Conservation (phyloP, 2,113 vertebrate species). For the Macaca mulatta region DNA sequence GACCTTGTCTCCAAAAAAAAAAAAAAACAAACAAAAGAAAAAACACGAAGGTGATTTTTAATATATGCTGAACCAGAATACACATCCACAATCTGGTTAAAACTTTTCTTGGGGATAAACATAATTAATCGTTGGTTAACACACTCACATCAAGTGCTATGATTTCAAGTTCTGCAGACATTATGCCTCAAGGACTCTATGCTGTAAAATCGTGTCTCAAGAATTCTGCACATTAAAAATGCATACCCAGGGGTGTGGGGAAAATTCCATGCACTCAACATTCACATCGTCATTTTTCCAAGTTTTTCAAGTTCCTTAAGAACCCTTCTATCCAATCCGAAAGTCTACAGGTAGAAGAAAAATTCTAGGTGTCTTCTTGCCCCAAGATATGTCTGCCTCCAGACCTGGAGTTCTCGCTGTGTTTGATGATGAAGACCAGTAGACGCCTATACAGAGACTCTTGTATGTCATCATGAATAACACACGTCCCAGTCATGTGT, state of each 20-base stretch:
- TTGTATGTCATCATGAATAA: background rate
- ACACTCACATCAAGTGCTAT: no score
- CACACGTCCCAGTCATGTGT: background rate
- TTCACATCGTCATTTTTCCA: background rate
- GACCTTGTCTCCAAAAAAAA: no score
- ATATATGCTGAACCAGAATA: no score
- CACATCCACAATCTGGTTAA: no score
- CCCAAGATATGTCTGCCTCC: background rate
- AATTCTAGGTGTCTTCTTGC: background rate
- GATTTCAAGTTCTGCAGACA: background rate
- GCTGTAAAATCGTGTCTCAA: background rate
- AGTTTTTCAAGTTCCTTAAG: background rate
- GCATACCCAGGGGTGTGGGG: fast-evolving
- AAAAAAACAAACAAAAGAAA: no score
- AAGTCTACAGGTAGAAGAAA: background rate
- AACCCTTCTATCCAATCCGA: background rate
- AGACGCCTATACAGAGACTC: fast-evolving
- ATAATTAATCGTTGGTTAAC: no score
- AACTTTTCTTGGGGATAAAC: no score
- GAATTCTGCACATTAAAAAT: background rate
- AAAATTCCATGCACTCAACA: background rate
- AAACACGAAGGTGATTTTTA: no score
- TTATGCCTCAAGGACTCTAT: no score
- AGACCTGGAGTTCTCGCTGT: background rate
- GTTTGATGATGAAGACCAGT: background rate